Conservation (phyloP, 1,140 invertebrate genomes). For the Drosophila tani region DNA sequence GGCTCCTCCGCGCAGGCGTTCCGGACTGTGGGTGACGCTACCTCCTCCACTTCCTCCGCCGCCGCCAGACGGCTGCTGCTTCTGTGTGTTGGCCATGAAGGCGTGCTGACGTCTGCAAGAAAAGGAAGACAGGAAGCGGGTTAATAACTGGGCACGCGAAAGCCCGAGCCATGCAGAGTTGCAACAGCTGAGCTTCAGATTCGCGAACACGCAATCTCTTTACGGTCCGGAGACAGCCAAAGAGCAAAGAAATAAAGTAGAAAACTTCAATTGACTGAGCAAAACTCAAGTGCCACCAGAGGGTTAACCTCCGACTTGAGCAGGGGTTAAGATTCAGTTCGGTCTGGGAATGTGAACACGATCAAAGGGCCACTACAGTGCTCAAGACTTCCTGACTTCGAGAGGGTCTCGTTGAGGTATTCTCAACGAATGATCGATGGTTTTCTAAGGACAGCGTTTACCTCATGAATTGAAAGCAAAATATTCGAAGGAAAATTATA, state of each 20-base stretch:
- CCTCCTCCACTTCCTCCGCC: slow-evolving; percentile 77
- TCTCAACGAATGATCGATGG: slow-evolving; percentile 17
- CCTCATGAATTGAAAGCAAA: slow-evolving; percentile 4
- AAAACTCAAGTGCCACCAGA: slow-evolving; percentile 56
- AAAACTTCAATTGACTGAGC: slow-evolving; percentile 68
- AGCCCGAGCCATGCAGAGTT: slow-evolving; percentile 53
- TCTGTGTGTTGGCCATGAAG: slow-evolving; percentile 84
- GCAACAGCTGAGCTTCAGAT: slow-evolving; percentile 48
- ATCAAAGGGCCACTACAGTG: slow-evolving; percentile 37
- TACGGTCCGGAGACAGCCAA: slow-evolving; percentile 61
- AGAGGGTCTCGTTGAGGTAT: slow-evolving; percentile 18
- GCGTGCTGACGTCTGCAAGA: slow-evolving; percentile 86
- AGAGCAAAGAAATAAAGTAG: background rate
- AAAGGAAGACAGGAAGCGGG: slow-evolving; percentile 53
- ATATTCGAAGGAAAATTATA: background rate
- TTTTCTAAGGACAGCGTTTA: slow-evolving; percentile 26
- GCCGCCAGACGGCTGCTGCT: slow-evolving; percentile 50
- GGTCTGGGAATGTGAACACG: slow-evolving; percentile 30
- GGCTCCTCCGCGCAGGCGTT: slow-evolving; percentile 88
- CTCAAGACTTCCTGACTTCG: slow-evolving; percentile 43
- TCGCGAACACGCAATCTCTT: slow-evolving; percentile 67
- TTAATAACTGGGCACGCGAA: slow-evolving; percentile 74
- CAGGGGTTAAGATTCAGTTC: slow-evolving; percentile 19
- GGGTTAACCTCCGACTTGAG: slow-evolving; percentile 29
- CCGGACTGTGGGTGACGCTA: slow-evolving; percentile 84